A percentile compares a stretch with the other conserved stretches of the same genome.
phyloP scores from a whole-genome alignment of 2,113 vertebrate species.

The Myanophis thanlyinensis region DNA sequence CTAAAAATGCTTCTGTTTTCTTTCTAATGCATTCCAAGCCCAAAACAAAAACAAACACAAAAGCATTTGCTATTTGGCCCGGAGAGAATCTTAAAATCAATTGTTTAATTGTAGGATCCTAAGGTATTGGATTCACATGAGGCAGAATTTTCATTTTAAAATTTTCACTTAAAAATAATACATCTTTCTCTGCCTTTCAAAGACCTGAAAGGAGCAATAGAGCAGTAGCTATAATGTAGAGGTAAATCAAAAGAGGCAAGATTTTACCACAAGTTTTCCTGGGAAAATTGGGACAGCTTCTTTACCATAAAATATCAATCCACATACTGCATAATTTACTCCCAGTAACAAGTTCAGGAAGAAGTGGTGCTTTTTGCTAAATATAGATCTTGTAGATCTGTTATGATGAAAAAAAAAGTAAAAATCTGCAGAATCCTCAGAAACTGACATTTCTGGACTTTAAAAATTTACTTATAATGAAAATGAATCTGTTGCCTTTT shows the following conservation, averaged over 20 bases:
- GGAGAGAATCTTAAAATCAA: not conserved
- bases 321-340: conserved; percentile 12
- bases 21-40: not conserved
- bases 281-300: not conserved
- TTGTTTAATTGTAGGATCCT: too few species aligned
- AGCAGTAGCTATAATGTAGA: not conserved
- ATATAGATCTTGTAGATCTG: not conserved
- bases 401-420: not conserved
- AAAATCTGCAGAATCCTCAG: not conserved
- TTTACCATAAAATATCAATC: not conserved
- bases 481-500: not conserved
- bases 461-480: not conserved
- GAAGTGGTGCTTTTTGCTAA: not conserved
- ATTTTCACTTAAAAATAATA: not conserved
- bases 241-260: not conserved
- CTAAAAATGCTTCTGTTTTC: not conserved
- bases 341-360: not conserved
- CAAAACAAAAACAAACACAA: not conserved
- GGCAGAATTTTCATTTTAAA: not conserved
- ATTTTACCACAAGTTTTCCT: not conserved
- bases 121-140: not conserved
- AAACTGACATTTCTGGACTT: not conserved
- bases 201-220: not conserved
- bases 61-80: not conserved
- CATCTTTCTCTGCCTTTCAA: not conserved